These are phyloP conservation scores for Ctenopoma multispine DNA, from an alignment of 2,797 vertebrate genomes.

Conservation along the genomic window DNA sequence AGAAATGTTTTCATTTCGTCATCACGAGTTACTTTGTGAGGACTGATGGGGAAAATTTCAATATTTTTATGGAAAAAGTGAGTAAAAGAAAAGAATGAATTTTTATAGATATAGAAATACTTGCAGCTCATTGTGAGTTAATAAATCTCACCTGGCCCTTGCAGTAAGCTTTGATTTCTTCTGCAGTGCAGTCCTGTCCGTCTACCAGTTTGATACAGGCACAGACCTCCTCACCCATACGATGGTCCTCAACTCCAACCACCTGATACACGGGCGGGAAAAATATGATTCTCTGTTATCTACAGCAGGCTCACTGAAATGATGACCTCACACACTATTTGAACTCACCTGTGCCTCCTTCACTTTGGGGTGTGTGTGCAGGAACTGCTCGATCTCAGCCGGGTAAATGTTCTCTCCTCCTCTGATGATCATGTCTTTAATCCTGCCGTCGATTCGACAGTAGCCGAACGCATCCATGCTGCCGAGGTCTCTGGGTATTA, in stretches of 20 bases:
- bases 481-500: slow-evolving; percentile 87
- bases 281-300: neutral
- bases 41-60: too few species aligned
- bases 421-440: slow-evolving; percentile 96
- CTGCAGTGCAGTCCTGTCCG: slow-evolving; percentile 80
- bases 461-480: slow-evolving; percentile 87
- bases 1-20: too few species aligned
- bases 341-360: slow-evolving; percentile 91
- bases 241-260: slow-evolving; percentile 89
- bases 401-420: slow-evolving; percentile 98
- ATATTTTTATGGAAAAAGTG: too few species aligned
- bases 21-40: too few species aligned
- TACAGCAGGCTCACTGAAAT: too few species aligned
- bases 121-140: neutral
- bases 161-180: slow-evolving; percentile 91
- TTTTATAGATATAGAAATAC: too few species aligned
- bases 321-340: too few species aligned
- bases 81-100: too few species aligned
- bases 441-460: slow-evolving; percentile 91
- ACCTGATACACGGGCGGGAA: slow-evolving; percentile 83
- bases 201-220: slow-evolving; percentile 88
- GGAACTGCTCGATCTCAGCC: slow-evolving; percentile 91
- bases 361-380: slow-evolving; percentile 92
- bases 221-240: slow-evolving; percentile 95
- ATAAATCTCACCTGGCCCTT: slow-evolving; percentile 88